Evolutionary conservation across 2,113 vertebrate genomes (phyloP), one percentile per base, ranked within the genome.

Genomic region (Trematomus loennbergii): DNA sequence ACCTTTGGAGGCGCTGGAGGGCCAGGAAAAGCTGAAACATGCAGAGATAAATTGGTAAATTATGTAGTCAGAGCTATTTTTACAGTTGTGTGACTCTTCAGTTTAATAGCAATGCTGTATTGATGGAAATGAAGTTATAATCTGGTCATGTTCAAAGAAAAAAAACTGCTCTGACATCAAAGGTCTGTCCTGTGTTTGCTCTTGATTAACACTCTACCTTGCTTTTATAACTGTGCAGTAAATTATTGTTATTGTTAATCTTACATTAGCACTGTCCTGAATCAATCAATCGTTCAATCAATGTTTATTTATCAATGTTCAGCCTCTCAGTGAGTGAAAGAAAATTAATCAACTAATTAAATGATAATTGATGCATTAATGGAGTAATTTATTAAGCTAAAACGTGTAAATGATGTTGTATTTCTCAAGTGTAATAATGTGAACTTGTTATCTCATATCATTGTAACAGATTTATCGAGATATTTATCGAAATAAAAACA

Each of bases 1-100:
- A 97, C 89, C 74, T 94, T 88, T 0, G 97, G 97, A 18, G 95
- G 82, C 5, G 95, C 90, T 36, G 96, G 96, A 63, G 96, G 87
- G 25, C 95, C 94, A 0, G 97, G 96, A n/a, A 95, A 93, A 54
- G 91, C 97, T 99, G 71, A 18, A 22, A 61, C 15, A 75, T 53
- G 12, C 0, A 74, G 11, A 60, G 43, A 68, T 0, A 5, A 74
- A 62, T 55, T 12, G 10, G 12, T 58, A 6, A 67, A 49, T 4
- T 9, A 36, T 55, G n/a, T 18, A 15, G 33, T 67, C 48, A 60
- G 46, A 25, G 7, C 50, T 9, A 25, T 2, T 1, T 6, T 52
- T 43, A 68, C 15, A 61, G 5, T 40, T 40, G 36, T 40, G 36
- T 40, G 29, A 29, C 29, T 4, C 29, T 29, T 29, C 29, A 29